Evolutionary conservation across 2,888 invertebrate species (phyloP), one percentile per base, ranked within the genome.

Genomic region (Xylophagus ater): DNA sequence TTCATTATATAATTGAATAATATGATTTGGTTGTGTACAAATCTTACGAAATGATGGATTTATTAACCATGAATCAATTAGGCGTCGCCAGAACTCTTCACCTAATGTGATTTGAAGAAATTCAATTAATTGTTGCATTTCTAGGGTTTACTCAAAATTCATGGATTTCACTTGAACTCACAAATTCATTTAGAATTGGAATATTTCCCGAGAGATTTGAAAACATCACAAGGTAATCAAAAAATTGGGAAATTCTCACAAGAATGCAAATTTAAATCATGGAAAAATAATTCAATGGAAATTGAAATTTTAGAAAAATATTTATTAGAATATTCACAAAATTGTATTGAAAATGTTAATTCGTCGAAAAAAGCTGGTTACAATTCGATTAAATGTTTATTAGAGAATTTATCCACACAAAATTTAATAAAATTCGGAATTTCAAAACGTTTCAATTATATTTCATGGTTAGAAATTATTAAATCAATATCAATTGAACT

Each of bases 1-100:
- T 48, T 71, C 70, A 54, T 85, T 85, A 53, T 80, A 81, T 33
- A 81, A 62, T 36, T 65, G 60, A 10, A 79, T 70, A 5, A 80
- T 66, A 30, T 51, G 72, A 68, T 51, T 68, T 57, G 36, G 81
- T 8, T 50, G 42, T 2, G 36, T 45, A 14, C 53, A 57, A 53
- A 67, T 59, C 54, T 63, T 54, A 40, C 62, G 20, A 55, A 60
- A 53, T 46, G 65, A 50, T 44, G 56, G 49, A 55, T 62, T 51
- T 10, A 38, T 44, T 4, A 38, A 23, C 10, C 47, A 45, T 3
- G 58, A 54, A 10, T 47, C 40, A 1, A 60, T 63, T 25, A 78
- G 62, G 47, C 69, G 67, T 41, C 67, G 68, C 73, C 77, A 80
- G 46, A 79, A 66, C 59, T 76, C 77, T 41, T 71, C 70, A 4